Evolutionary conservation across 1,140 invertebrate species (phyloP).

Genomic region (Hycleus phaleratus): DNA sequence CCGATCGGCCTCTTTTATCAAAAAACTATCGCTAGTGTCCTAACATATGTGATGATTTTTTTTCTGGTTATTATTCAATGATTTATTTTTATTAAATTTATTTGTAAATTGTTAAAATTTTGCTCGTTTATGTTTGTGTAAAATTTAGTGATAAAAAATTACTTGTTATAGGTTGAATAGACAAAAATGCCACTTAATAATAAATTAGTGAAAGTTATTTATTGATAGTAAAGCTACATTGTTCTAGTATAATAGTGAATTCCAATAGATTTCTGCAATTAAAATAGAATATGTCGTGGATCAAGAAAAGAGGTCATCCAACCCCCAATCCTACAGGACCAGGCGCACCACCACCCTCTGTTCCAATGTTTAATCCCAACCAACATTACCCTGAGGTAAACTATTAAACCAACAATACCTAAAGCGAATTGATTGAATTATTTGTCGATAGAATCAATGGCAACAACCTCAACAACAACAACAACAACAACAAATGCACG

Average conservation of each 20-base stretch:
- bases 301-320: constrained; percentile 26
- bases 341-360: constrained; percentile 8
- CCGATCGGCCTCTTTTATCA: too few relatives aligned
- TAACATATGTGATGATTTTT: too few relatives aligned
- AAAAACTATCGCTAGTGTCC: too few relatives aligned
- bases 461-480: constrained; percentile 17
- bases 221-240: constrained; percentile 2
- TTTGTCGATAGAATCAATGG: constrained; percentile 28
- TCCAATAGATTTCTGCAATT: background rate
- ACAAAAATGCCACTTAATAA: too few relatives aligned
- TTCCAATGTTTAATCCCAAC: constrained; percentile 29
- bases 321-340: constrained; percentile 2
- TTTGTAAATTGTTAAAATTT: too few relatives aligned
- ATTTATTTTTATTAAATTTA: too few relatives aligned
- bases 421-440: too few relatives aligned
- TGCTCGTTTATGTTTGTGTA: too few relatives aligned
- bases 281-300: constrained; percentile 27
- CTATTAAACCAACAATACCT: background rate
- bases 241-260: background rate
- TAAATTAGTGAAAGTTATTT: constrained; percentile 8
- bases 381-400: constrained; percentile 31
- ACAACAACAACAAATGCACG: constrained; percentile 10
- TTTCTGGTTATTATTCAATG: too few relatives aligned
- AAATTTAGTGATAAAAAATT: too few relatives aligned
- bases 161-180: too few relatives aligned